A percentile compares a stretch with the other conserved stretches of the same genome.
phyloP scores from a whole-genome alignment of 2,113 vertebrate species.

The Pelvicachromis taeniatus region DNA sequence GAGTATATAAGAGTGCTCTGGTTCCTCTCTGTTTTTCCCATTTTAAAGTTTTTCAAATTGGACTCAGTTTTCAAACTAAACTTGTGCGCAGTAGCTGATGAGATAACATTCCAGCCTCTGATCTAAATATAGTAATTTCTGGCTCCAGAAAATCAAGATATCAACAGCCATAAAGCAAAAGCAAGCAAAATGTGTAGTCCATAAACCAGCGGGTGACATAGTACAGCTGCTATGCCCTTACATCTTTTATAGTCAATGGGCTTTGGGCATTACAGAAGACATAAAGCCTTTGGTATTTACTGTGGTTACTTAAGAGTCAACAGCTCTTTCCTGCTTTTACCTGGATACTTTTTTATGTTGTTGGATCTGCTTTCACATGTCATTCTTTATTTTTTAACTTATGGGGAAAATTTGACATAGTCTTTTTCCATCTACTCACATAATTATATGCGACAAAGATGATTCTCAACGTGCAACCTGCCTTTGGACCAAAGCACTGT shows the following conservation, averaged over 20 bases:
- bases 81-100: not conserved
- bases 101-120: not conserved
- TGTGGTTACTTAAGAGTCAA: not conserved
- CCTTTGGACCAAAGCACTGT: not conserved
- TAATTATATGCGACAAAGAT: not conserved
- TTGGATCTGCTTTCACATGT: not conserved
- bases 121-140: not conserved
- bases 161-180: not conserved
- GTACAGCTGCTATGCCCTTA: not conserved
- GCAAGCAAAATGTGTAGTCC: not conserved
- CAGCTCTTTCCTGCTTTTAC: slow-evolving; percentile 5
- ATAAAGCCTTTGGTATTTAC: not conserved
- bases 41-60: not conserved
- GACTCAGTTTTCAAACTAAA: not conserved
- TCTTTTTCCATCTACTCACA: not conserved
- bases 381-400: not conserved
- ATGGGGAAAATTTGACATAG: not conserved
- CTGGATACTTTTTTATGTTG: not conserved
- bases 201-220: not conserved
- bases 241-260: not conserved
- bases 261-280: not conserved
- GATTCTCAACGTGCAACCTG: slow-evolving; percentile 14
- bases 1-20: not conserved
- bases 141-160: not conserved
- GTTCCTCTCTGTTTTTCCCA: not conserved